Evolutionary conservation across 37 sponge, comb jelly and placozoan species (phyloP).

Genomic region (Bolinopsis microptera): DNA sequence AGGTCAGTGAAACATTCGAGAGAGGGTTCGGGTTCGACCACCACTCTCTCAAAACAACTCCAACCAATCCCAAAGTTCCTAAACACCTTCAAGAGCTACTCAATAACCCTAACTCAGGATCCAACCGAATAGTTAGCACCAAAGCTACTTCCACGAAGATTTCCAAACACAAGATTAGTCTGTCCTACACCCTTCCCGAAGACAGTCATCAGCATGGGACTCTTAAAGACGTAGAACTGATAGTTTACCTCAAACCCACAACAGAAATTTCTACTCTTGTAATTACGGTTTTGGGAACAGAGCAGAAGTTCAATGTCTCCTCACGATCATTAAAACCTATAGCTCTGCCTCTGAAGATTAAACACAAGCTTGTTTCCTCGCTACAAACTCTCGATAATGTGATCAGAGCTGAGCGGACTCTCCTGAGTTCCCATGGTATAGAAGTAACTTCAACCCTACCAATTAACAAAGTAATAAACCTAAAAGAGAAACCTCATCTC

Average conservation of each 20-base stretch:
- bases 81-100: not conserved
- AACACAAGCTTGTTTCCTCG: not conserved
- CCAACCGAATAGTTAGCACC: not conserved
- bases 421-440: constrained; percentile 30
- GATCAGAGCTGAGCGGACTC: not conserved
- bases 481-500: not conserved
- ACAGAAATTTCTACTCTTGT: not conserved
- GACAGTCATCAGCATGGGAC: not conserved
- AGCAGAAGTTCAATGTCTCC: not conserved
- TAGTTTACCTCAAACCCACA: not conserved
- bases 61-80: not conserved
- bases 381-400: not conserved
- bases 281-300: not conserved
- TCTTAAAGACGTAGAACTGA: constrained; percentile 13
- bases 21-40: not conserved
- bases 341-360: not conserved
- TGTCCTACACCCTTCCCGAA: not conserved
- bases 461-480: not conserved
- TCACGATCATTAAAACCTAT: not conserved
- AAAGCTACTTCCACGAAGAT: not conserved
- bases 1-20: not conserved
- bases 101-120: not conserved
- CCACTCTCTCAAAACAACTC: not conserved
- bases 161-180: not conserved
- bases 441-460: not conserved